Percentiles rank a stretch among this genome's conserved stretches.
Conservation (phyloP, 2,113 vertebrate genomes). For the Triplophysa rosa region DNA sequence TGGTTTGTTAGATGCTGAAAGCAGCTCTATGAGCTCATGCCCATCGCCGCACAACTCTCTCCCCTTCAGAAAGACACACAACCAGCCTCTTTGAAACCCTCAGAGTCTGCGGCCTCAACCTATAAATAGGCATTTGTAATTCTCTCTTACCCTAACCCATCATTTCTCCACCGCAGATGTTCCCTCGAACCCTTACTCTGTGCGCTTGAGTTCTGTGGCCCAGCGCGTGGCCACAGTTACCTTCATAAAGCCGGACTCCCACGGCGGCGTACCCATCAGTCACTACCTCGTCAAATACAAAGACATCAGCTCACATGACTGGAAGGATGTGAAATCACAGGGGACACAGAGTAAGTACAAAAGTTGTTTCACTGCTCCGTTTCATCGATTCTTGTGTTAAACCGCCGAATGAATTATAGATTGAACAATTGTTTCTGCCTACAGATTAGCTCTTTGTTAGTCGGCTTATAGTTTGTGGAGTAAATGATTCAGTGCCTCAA, state of each 20-base stretch:
- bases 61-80: background rate
- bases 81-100: slow-evolving; percentile 7
- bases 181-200: slow-evolving; percentile 90
- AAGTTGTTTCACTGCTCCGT: background rate
- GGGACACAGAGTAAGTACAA: slow-evolving; percentile 90
- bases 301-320: slow-evolving; percentile 85
- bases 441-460: background rate
- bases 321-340: slow-evolving; percentile 93
- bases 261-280: slow-evolving; percentile 95
- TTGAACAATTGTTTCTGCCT: background rate
- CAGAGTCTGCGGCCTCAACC: background rate
- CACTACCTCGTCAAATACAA: slow-evolving; percentile 95
- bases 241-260: slow-evolving; percentile 94
- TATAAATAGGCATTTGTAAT: slow-evolving; percentile 28
- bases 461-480: background rate
- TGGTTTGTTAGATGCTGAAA: slow-evolving; percentile 1
- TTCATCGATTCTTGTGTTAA: background rate
- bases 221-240: slow-evolving; percentile 89
- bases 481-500: background rate
- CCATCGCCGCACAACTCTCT: background rate
- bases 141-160: slow-evolving; percentile 30
- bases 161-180: slow-evolving; percentile 78
- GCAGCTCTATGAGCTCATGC: background rate
- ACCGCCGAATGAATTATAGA: background rate
- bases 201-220: slow-evolving; percentile 86